phyloP scores from a whole-genome alignment of 2,797 vertebrate species.

The Australoheros facetus region DNA sequence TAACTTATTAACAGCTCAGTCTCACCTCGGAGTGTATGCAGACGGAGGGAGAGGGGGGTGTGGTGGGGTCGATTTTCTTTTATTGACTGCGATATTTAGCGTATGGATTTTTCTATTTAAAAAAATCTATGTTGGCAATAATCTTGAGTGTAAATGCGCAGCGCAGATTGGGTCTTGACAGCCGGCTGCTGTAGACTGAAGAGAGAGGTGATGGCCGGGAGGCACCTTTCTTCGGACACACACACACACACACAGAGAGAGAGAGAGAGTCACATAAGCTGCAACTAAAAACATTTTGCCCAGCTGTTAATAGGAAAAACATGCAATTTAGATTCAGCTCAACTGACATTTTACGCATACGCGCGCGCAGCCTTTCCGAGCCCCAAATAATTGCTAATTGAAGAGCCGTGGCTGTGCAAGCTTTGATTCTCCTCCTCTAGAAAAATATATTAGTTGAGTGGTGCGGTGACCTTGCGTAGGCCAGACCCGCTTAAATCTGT shows the following conservation, averaged over 20 bases:
- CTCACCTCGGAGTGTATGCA: conserved; percentile 55
- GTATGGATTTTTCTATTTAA: conserved; percentile 88
- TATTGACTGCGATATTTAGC: conserved; percentile 86
- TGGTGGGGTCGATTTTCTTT: conserved; percentile 72
- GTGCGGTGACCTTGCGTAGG: conserved; percentile 71
- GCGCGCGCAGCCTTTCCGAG: conserved; percentile 5
- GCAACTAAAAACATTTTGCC: not conserved
- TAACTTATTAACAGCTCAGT: conserved; percentile 81
- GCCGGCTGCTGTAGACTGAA: conserved; percentile 10
- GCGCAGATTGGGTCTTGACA: conserved; percentile 51
- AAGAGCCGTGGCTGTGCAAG: conserved; percentile 30
- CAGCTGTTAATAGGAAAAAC: conserved; percentile 28
- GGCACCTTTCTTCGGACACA: conserved; percentile 30
- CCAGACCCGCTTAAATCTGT: conserved; percentile 54
- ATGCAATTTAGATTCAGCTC: conserved; percentile 46
- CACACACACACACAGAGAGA: conserved; percentile 1
- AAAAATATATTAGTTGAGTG: conserved; percentile 38
- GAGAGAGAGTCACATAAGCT: not conserved
- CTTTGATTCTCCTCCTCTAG: conserved; percentile 54
- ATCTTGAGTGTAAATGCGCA: conserved; percentile 80
- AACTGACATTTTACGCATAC: conserved; percentile 60
- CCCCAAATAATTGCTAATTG: conserved; percentile 56
- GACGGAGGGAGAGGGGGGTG: conserved; percentile 15
- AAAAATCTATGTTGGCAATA: conserved; percentile 84
- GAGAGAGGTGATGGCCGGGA: conserved; percentile 24